These are phyloP conservation scores for Hyla sarda DNA, from an alignment of 2,113 vertebrate species.

Conservation along the genomic window DNA sequence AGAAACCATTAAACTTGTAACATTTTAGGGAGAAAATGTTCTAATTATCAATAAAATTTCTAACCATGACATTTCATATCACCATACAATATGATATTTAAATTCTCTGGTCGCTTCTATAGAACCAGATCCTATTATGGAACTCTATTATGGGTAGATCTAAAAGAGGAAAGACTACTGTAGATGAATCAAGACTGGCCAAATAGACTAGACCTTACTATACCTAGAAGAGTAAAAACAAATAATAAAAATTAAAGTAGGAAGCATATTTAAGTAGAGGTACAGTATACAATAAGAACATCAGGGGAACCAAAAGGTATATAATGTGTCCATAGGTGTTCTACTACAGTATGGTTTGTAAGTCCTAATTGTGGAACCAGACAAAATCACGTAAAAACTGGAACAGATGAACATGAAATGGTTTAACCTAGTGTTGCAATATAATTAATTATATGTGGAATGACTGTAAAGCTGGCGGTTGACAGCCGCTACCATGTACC, in stretches of 20 bases:
- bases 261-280: background rate
- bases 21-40: constrained; percentile 34
- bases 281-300: background rate
- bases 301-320: background rate
- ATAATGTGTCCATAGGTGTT: background rate
- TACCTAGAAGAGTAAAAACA: no score
- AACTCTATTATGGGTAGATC: no score
- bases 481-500: no score
- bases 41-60: constrained; percentile 39
- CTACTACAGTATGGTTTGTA: background rate
- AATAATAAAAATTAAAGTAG: no score
- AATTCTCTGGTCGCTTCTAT: background rate
- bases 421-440: no score
- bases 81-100: background rate
- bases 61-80: constrained; percentile 5
- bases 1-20: constrained; percentile 51
- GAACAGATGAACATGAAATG: background rate
- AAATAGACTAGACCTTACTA: no score
- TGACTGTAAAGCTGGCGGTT: no score
- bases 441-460: no score
- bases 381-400: background rate
- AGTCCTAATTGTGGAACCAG: background rate
- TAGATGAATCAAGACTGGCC: no score
- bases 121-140: background rate
- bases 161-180: no score